Base-by-base conservation (phyloP, 2,888 invertebrate genomes). In the Lampropteryx suffumata region DNA sequence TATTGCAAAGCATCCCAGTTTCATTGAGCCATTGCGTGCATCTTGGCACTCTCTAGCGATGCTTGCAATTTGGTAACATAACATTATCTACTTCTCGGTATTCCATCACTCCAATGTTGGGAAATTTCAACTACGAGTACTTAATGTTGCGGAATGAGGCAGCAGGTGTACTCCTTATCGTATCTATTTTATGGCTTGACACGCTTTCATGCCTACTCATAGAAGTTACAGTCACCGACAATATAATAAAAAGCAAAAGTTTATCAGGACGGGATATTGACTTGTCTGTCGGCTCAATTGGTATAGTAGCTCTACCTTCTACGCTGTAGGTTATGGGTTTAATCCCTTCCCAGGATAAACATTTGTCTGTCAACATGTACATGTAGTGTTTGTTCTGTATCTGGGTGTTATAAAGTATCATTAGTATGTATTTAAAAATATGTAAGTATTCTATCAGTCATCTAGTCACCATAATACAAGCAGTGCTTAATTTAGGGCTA, bases 61-160 rank as follows among this genome's bases (percentile, higher is more conserved):
- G 65, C 53, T 51, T 54, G 67, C 69, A 77, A 79, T 78, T 76
- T 76, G 70, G 70, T 74, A 79, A 79, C 73, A 69, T 68, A 73
- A 69, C 67, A 70, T 73, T 73, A 74, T 74, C 68, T 69, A 65
- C 67, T 69, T 66, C 62, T 67, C 49, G 59, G 65, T 68, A 71
- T 73, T 69, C 65, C 69, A 70, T 66, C 65, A 71, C 61, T 61
- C 54, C 58, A 50, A 61, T 57, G 57, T 76, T 77, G 69, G 67
- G 79, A 76, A 77, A 79, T 71, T 65, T 59, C 57, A 58, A 62
- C 62, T 59, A 56, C n/a, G n/a, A n/a, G n/a, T n/a, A n/a, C 57
- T 64, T 65, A 57, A 54, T 58, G 53, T 62, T 61, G 59, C 57
- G 50, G 50, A 50, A 51, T 55, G 49, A 45, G 47, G 52, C 12